Conservation (phyloP, 2,888 invertebrate species). For the Tetranychus piercei region DNA sequence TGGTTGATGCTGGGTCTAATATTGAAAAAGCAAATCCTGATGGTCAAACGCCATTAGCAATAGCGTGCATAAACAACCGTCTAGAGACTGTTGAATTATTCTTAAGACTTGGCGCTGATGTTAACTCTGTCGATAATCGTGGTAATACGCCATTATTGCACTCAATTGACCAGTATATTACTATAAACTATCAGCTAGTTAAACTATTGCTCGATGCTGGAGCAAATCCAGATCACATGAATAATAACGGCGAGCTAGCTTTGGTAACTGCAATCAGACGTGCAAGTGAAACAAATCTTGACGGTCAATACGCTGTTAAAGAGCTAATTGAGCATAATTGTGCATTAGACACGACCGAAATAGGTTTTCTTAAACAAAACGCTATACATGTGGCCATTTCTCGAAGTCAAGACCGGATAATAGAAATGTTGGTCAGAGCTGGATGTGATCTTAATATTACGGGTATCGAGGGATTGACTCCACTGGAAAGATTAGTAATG, state of each 20-base stretch:
- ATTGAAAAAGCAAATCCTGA: conserved; percentile 25
- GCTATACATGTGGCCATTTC: conserved; percentile 18
- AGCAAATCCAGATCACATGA: conserved; percentile 24
- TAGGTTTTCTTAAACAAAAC: conserved; percentile 8
- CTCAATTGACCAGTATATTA: conserved; percentile 19
- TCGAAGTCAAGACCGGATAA: conserved; percentile 17
- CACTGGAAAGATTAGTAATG: conserved; percentile 16
- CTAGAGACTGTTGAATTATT: conserved; percentile 25
- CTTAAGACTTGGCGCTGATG: conserved; percentile 25
- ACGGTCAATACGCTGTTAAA: conserved; percentile 17
- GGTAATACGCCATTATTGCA: conserved; percentile 28
- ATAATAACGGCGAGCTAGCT: conserved; percentile 22
- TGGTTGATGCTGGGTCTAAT: conserved; percentile 26
- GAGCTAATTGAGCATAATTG: conserved; percentile 19
- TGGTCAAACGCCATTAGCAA: conserved; percentile 27
- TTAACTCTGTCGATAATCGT: conserved; percentile 21
- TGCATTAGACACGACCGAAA: conserved; percentile 10
- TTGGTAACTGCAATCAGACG: conserved; percentile 27
- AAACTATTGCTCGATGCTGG: conserved; percentile 23
- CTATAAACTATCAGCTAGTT: conserved; percentile 21
- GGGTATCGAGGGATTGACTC: conserved; percentile 12
- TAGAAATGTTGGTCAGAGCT: conserved; percentile 17
- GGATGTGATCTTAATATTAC: conserved; percentile 14
- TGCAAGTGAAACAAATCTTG: conserved; percentile 24
- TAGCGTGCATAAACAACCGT: conserved; percentile 26